Conservation (phyloP, 2,797 vertebrate species). For the Eulemur mongoz region DNA sequence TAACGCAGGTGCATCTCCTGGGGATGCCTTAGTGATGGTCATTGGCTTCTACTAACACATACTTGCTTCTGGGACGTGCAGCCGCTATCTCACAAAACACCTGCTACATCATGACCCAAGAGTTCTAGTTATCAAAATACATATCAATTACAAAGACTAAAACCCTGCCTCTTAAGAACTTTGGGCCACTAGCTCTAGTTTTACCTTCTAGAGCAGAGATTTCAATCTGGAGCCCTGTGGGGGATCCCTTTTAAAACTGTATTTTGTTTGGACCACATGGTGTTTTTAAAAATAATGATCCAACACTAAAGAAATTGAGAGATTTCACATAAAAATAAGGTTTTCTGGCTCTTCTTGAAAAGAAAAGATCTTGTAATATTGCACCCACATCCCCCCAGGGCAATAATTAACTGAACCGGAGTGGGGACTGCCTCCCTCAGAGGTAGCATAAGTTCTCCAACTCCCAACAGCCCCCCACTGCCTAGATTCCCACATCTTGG, state of each 20-base stretch:
- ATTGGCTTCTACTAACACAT: background rate
- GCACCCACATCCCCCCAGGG: background rate
- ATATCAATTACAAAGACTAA: background rate
- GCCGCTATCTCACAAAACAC: background rate
- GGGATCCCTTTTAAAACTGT: background rate
- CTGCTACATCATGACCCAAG: background rate
- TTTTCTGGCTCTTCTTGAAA: background rate
- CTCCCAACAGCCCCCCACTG: background rate
- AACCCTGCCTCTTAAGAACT: background rate
- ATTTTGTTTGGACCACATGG: background rate
- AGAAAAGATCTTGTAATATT: background rate
- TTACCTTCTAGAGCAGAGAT: slow-evolving; percentile 1
- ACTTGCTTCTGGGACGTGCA: background rate
- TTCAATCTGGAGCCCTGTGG: background rate
- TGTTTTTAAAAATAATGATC: slow-evolving; percentile 45
- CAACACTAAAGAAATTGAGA: background rate
- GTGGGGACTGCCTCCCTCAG: background rate
- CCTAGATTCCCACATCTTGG: background rate
- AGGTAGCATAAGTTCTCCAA: background rate
- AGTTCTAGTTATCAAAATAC: background rate
- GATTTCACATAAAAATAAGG: slow-evolving; percentile 48
- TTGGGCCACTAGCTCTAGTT: background rate
- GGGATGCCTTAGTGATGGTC: background rate
- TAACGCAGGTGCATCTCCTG: background rate
- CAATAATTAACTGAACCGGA: background rate